phyloP scores from a whole-genome alignment of 2,888 invertebrate species.

The Cheilosia urbana region DNA sequence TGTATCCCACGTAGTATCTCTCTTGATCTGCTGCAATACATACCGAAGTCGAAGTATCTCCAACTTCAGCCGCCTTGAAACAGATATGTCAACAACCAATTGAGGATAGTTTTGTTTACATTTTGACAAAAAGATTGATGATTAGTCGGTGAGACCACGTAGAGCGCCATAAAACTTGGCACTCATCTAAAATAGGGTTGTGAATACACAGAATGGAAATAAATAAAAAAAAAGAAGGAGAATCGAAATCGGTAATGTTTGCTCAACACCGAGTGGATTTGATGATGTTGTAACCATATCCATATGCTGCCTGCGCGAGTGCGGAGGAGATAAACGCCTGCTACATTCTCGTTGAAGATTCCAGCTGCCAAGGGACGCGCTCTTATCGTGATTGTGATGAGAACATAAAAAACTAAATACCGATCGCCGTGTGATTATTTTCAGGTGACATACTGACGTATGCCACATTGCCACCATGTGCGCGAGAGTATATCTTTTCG shows the following conservation, averaged over 20 bases:
- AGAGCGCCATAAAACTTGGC: conserved; percentile 62
- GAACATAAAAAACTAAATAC: conserved; percentile 30
- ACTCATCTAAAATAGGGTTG: conserved; percentile 59
- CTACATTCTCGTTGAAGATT: conserved; percentile 53
- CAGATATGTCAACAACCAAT: conserved; percentile 65
- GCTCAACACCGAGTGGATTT: conserved; percentile 61
- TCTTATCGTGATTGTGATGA: conserved; percentile 56
- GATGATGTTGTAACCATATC: conserved; percentile 58
- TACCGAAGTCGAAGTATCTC: conserved; percentile 19
- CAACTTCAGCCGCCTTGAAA: conserved; percentile 22
- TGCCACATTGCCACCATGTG: conserved; percentile 30
- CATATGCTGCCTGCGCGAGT: conserved; percentile 57
- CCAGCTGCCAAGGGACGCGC: conserved; percentile 59
- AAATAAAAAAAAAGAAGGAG: conserved; percentile 23
- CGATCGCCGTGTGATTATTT: conserved; percentile 67
- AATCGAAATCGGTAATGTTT: conserved; percentile 54
- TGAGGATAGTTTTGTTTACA: conserved; percentile 68
- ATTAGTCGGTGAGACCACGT: conserved; percentile 43
- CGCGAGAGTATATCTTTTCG: background rate
- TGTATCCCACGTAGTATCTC: conserved; percentile 30
- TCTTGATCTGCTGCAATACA: conserved; percentile 46
- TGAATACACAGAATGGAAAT: conserved; percentile 17
- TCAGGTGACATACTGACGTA: conserved; percentile 67
- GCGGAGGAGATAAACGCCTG: conserved; percentile 60
- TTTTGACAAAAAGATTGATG: conserved; percentile 73